Conservation (phyloP, 1,140 invertebrate genomes). For the Nasonia vitripennis region DNA sequence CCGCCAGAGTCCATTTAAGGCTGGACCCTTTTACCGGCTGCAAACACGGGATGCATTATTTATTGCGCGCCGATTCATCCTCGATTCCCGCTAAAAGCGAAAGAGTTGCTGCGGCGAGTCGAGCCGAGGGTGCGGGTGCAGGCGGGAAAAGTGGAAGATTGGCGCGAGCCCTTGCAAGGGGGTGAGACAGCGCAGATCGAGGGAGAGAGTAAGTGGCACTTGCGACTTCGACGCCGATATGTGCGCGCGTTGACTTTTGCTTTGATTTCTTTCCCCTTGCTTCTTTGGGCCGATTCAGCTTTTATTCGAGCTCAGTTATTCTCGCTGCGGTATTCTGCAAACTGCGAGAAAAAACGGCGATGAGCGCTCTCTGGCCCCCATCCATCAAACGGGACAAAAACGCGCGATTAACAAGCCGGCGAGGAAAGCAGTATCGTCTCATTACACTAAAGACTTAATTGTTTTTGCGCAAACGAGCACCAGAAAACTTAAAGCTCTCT, state of each 20-base stretch:
- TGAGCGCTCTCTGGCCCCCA: not conserved
- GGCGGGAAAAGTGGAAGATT: constrained; percentile 56
- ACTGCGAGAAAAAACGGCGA: not conserved
- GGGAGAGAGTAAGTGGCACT: constrained; percentile 60
- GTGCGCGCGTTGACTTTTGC: constrained; percentile 32
- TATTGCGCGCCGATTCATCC: constrained; percentile 67
- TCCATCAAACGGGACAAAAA: not conserved
- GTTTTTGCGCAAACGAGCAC: constrained; percentile 34
- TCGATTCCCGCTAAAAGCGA: constrained; percentile 66
- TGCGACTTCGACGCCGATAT: constrained; percentile 12
- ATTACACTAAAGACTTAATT: constrained; percentile 40
- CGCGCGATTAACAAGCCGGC: constrained; percentile 55
- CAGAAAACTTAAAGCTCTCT: constrained; percentile 35
- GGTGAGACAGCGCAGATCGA: not conserved
- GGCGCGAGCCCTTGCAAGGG: constrained; percentile 57
- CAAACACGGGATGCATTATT: constrained; percentile 71
- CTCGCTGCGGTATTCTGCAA: too few relatives aligned
- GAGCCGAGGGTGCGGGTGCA: constrained; percentile 33
- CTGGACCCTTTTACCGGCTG: constrained; percentile 64
- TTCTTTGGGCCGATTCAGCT: not conserved
- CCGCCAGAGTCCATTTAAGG: constrained; percentile 45
- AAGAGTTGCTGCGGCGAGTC: constrained; percentile 53
- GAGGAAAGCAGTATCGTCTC: constrained; percentile 45
- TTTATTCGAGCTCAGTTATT: not conserved
- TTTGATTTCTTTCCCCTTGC: constrained; percentile 52